Conservation (phyloP, 1,140 invertebrate genomes). For the Papilio polyxenes region DNA sequence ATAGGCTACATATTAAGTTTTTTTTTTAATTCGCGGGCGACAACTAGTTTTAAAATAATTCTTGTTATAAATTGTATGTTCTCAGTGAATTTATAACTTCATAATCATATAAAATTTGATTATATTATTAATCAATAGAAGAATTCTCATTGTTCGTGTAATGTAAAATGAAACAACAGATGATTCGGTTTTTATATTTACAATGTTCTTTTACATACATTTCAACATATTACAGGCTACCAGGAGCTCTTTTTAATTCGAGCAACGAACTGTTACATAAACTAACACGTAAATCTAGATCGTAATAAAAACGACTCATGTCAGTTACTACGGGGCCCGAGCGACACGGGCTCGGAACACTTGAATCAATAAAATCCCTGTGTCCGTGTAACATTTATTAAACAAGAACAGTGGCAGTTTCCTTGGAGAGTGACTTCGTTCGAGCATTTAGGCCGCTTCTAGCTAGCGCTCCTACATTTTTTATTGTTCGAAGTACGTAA, state of each 20-base stretch:
- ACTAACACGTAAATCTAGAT: slow-evolving; percentile 80
- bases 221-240: slow-evolving; percentile 80
- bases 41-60: not conserved
- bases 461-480: slow-evolving; percentile 56
- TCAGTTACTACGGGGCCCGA: slow-evolving; percentile 71
- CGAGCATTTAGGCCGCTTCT: slow-evolving; percentile 66
- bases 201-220: slow-evolving; percentile 80
- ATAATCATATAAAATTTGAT: not conserved
- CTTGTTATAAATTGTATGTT: slow-evolving; percentile 33
- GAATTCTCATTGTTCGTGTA: slow-evolving; percentile 22
- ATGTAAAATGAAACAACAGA: slow-evolving; percentile 73
- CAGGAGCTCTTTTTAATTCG: slow-evolving; percentile 80
- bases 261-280: slow-evolving; percentile 81
- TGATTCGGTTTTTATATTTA: slow-evolving; percentile 77
- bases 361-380: slow-evolving; percentile 78
- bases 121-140: not conserved
- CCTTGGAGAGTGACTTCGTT: slow-evolving; percentile 65
- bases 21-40: too few relatives aligned
- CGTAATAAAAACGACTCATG: slow-evolving; percentile 77
- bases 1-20: too few relatives aligned
- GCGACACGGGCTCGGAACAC: slow-evolving; percentile 58
- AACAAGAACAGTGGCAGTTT: slow-evolving; percentile 76
- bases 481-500: slow-evolving; percentile 73
- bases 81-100: not conserved
- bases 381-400: slow-evolving; percentile 67